Evolutionary conservation across 2,797 vertebrate genomes (phyloP).

Genomic region (Macropus fuliginosus): DNA sequence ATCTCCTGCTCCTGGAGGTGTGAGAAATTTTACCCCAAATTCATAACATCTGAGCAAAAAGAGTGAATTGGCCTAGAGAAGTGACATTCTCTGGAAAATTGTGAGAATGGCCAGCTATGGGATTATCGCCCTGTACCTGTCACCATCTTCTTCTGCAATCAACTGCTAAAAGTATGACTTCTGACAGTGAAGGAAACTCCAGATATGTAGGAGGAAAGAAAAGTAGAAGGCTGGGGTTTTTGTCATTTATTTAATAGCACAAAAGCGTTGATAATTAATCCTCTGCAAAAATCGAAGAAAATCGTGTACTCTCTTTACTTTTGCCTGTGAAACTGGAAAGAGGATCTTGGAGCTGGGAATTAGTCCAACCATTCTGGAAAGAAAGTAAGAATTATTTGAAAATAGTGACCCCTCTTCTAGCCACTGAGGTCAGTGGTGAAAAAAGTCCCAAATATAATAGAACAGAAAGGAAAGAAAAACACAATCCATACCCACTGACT

Average conservation of each 20-base stretch:
- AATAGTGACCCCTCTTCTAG: background rate
- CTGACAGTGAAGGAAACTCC: background rate
- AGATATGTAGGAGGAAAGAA: background rate
- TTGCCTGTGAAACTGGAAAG: background rate
- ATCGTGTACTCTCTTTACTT: slow-evolving; percentile 36
- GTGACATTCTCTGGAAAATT: slow-evolving; percentile 55
- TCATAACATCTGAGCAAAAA: slow-evolving; percentile 54
- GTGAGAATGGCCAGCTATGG: slow-evolving; percentile 14
- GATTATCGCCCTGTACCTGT: slow-evolving; percentile 37
- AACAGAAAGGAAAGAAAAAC: background rate
- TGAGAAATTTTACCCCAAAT: slow-evolving; percentile 65
- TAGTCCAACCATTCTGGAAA: background rate
- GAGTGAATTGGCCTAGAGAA: slow-evolving; percentile 75
- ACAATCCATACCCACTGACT: too few relatives aligned
- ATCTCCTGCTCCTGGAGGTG: slow-evolving; percentile 63
- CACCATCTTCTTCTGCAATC: background rate
- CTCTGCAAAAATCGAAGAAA: slow-evolving; percentile 26
- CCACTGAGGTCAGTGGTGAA: background rate
- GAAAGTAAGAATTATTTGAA: background rate
- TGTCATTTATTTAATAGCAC: slow-evolving; percentile 13
- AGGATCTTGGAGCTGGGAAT: background rate
- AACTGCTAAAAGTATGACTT: background rate
- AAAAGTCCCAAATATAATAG: background rate
- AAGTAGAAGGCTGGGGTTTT: background rate
- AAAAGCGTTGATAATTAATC: slow-evolving; percentile 30